Conservation (phyloP, 2,888 invertebrate genomes). For the Augochlorella aurata region DNA sequence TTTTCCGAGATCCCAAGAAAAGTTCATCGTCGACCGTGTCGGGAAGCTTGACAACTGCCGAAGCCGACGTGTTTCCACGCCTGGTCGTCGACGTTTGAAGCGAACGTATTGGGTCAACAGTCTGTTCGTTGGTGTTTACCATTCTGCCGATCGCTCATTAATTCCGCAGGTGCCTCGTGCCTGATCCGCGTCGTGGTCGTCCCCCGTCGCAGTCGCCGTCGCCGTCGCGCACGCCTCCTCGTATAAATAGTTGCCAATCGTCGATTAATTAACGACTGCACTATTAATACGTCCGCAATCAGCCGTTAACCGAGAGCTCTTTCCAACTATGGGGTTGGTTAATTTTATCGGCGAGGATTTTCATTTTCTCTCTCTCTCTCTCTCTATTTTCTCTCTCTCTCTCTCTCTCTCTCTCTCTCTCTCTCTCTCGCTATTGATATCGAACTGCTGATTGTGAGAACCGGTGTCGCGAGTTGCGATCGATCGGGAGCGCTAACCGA, state of each 20-base stretch:
- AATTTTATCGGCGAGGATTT: constrained; percentile 55
- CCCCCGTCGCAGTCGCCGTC: not conserved
- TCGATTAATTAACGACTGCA: constrained; percentile 51
- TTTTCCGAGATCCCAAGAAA: no score
- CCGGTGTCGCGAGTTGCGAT: not conserved
- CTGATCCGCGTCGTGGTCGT: constrained; percentile 2
- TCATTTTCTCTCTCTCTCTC: not conserved
- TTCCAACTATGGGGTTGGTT: constrained; percentile 9
- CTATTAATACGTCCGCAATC: constrained; percentile 45
- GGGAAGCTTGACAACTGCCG: not conserved
- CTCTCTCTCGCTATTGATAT: no score
- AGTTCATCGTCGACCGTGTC: no score
- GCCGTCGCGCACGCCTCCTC: constrained; percentile 10
- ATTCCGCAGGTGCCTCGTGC: constrained; percentile 57
- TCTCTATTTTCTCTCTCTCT: no score
- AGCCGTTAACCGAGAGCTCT: not conserved
- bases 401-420: no score
- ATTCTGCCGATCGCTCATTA: constrained; percentile 58
- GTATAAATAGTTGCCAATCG: constrained; percentile 60
- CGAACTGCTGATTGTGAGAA: no score
- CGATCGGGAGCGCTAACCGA: constrained; percentile 14
- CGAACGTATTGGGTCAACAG: constrained; percentile 46
- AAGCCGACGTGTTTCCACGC: not conserved
- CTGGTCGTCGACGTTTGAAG: constrained; percentile 4
- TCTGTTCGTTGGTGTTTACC: constrained; percentile 57